Conservation (phyloP, 2,888 invertebrate genomes). For the Sesamia inferens region DNA sequence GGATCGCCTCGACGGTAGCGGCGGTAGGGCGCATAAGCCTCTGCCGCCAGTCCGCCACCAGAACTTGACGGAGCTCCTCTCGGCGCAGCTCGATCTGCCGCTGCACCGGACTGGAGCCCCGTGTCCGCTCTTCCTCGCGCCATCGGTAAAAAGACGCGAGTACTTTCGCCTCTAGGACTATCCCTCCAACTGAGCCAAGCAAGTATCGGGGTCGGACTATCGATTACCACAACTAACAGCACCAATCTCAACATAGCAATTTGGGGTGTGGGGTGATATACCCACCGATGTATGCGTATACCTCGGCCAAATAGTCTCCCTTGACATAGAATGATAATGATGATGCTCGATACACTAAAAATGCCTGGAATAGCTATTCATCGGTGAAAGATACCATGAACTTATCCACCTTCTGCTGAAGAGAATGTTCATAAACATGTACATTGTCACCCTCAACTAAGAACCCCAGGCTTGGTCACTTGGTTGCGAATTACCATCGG, state of each 20-base stretch:
- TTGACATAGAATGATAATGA: background rate
- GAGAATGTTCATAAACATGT: background rate
- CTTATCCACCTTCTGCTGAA: background rate
- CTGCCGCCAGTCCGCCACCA: too few relatives aligned
- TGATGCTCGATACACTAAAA: background rate
- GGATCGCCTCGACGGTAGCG: too few relatives aligned
- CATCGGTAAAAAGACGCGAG: too few relatives aligned
- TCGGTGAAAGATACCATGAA: background rate
- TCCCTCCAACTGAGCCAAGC: background rate
- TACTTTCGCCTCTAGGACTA: too few relatives aligned
- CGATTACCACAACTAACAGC: background rate
- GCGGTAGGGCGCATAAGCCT: too few relatives aligned
- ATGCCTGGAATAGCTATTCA: background rate
- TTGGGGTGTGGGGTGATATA: background rate
- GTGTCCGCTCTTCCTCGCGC: too few relatives aligned
- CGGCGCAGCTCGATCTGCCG: too few relatives aligned
- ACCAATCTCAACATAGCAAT: background rate
- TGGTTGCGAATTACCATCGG: background rate
- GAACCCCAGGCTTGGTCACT: background rate
- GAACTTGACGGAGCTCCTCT: too few relatives aligned
- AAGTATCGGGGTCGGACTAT: background rate
- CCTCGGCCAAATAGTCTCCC: constrained; percentile 1
- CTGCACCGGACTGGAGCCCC: too few relatives aligned
- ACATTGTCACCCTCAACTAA: background rate
- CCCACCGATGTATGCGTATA: too few relatives aligned